Evolutionary conservation across 2,797 vertebrate genomes (phyloP).

Genomic region (Sebastes elongatus): DNA sequence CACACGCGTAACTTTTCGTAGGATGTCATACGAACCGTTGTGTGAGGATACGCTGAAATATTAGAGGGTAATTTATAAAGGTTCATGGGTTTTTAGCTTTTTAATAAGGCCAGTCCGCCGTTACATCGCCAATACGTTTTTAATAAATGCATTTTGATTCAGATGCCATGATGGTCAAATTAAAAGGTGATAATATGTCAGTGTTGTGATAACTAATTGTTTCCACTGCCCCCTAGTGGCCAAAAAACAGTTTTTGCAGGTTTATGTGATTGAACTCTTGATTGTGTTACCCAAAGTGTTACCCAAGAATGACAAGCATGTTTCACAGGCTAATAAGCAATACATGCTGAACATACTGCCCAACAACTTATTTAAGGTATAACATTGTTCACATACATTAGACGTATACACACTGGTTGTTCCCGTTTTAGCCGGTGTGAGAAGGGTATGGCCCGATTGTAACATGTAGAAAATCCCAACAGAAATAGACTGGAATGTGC

Average conservation of each 20-base stretch:
- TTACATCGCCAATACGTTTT: too few relatives aligned
- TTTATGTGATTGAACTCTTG: neutral
- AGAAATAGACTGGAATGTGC: conserved; percentile 78
- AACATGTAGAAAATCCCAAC: conserved; percentile 45
- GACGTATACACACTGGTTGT: neutral
- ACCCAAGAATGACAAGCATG: neutral
- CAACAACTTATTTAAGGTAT: neutral
- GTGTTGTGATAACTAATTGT: neutral
- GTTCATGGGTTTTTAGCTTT: too few relatives aligned
- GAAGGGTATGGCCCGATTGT: conserved; percentile 36
- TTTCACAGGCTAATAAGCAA: neutral
- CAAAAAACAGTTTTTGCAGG: too few relatives aligned
- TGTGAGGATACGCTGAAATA: too few relatives aligned
- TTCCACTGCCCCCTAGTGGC: neutral
- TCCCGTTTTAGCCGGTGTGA: conserved; percentile 10
- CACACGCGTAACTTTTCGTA: too few relatives aligned
- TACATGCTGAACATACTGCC: neutral
- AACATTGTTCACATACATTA: neutral
- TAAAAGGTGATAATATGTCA: neutral
- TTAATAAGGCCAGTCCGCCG: too few relatives aligned
- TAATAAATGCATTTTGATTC: too few relatives aligned
- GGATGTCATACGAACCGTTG: too few relatives aligned
- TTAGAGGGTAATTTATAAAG: too few relatives aligned
- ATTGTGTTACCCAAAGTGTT: neutral
- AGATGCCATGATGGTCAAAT: neutral